A percentile compares a stretch with the other conserved stretches of the same genome.
Conservation (phyloP, 2,113 vertebrate genomes). For the Conger conger region DNA sequence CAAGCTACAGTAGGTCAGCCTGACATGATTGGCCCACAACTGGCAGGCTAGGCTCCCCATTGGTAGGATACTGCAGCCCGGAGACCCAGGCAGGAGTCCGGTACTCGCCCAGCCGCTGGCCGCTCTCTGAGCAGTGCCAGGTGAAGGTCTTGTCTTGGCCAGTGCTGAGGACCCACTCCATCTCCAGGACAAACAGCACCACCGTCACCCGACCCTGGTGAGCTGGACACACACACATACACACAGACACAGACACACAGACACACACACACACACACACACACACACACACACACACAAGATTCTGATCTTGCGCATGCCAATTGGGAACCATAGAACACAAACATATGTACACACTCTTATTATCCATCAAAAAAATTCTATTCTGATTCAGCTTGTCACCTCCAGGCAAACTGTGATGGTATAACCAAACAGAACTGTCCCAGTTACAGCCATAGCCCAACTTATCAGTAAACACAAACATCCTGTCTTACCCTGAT, state of each 20-base stretch:
- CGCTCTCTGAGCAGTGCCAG: slow-evolving; percentile 95
- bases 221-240: slow-evolving; percentile 68
- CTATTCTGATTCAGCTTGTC: neutral
- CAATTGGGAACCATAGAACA: neutral
- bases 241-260: slow-evolving; percentile 29
- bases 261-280: slow-evolving; percentile 3
- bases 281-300: too few relatives aligned
- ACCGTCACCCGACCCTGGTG: slow-evolving; percentile 91
- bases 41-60: neutral
- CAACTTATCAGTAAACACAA: slow-evolving; percentile 25
- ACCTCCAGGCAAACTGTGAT: neutral
- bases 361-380: neutral
- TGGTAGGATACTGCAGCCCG: slow-evolving; percentile 94
- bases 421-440: neutral
- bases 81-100: slow-evolving; percentile 86
- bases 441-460: slow-evolving; percentile 14
- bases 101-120: slow-evolving; percentile 85
- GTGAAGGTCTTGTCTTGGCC: slow-evolving; percentile 93
- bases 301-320: too few relatives aligned
- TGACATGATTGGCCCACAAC: neutral
- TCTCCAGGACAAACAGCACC: slow-evolving; percentile 93
- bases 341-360: neutral
- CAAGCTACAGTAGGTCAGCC: too few relatives aligned
- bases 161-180: slow-evolving; percentile 95
- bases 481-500: slow-evolving; percentile 80